Conservation (phyloP, 2,888 invertebrate species). For the Caenorhabditis sulstoni region DNA sequence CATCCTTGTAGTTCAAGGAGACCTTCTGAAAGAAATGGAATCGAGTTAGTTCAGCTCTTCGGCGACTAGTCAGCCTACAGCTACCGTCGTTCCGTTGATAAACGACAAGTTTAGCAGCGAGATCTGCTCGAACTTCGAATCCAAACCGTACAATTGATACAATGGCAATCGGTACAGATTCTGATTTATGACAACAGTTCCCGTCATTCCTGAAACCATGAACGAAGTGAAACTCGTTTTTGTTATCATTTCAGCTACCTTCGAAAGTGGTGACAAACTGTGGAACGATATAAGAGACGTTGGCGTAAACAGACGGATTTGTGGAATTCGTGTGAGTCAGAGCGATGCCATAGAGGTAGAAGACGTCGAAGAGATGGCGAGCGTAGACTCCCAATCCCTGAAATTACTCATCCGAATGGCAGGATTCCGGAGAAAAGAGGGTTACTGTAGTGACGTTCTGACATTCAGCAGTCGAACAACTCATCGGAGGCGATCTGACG, state of each 20-base stretch:
- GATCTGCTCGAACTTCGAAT: constrained; percentile 41
- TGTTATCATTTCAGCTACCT: too few species aligned
- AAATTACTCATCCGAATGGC: background rate
- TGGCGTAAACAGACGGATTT: constrained; percentile 25
- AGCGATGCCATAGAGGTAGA: constrained; percentile 71
- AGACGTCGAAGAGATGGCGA: constrained; percentile 68
- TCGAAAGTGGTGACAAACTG: constrained; percentile 29
- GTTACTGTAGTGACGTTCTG: constrained; percentile 15
- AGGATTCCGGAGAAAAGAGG: background rate
- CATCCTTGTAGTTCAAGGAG: constrained; percentile 24
- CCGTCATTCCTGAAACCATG: constrained; percentile 64
- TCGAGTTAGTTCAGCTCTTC: background rate
- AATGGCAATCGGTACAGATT: constrained; percentile 55
- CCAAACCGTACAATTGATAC: constrained; percentile 59
- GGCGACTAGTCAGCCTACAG: constrained; percentile 11
- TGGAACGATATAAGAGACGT: background rate
- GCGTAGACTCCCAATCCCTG: constrained; percentile 58
- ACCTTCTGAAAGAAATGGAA: constrained; percentile 13
- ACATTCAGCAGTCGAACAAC: constrained; percentile 41
- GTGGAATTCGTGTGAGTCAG: constrained; percentile 43
- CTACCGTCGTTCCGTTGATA: constrained; percentile 36
- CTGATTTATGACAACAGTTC: constrained; percentile 52
- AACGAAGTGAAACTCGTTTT: background rate
- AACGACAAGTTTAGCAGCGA: constrained; percentile 58
- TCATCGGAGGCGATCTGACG: constrained; percentile 32